Percentiles rank a stretch among this genome's conserved stretches.
phyloP scores from a whole-genome alignment of 35 echinoderm and acorn worm species.

The Acanthaster planci region DNA sequence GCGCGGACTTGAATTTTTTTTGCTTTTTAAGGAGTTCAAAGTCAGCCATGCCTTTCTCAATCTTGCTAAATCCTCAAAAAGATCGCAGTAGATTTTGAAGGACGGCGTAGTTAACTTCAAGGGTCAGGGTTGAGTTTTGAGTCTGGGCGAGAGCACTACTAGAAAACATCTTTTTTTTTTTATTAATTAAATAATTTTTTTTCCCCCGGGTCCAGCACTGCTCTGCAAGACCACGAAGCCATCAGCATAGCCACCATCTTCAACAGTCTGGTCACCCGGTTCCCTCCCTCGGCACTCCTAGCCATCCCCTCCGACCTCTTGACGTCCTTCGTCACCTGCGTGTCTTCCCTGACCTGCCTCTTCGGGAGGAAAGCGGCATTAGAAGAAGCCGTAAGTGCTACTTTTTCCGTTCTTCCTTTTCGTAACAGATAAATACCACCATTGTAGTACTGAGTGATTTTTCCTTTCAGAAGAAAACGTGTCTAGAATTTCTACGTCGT shows the following conservation, averaged over 20 bases:
- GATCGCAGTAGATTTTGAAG: no score
- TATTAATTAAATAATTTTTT: background rate
- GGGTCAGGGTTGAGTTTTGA: no score
- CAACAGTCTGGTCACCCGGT: slow-evolving; percentile 70
- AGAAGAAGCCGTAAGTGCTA: slow-evolving; percentile 93
- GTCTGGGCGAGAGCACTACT: no score
- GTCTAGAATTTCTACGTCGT: no score
- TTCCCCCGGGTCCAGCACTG: slow-evolving; percentile 36
- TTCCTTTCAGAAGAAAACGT: no score
- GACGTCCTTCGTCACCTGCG: slow-evolving; percentile 63
- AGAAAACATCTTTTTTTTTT: background rate
- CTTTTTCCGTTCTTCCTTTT: background rate
- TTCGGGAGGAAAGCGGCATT: slow-evolving; percentile 82
- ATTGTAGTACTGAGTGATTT: no score
- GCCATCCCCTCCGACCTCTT: slow-evolving; percentile 52
- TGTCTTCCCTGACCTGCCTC: slow-evolving; percentile 74
- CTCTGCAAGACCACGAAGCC: slow-evolving; percentile 82
- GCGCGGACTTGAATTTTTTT: no score
- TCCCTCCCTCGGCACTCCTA: slow-evolving; percentile 59
- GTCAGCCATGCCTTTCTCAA: no score
- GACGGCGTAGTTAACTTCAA: no score
- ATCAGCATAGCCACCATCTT: slow-evolving; percentile 75
- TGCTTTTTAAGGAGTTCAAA: no score
- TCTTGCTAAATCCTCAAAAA: no score
- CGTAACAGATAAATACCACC: no score